phyloP scores from a whole-genome alignment of 53 echinoderm and acorn worm genomes.

The Holothuria leucospilota region DNA sequence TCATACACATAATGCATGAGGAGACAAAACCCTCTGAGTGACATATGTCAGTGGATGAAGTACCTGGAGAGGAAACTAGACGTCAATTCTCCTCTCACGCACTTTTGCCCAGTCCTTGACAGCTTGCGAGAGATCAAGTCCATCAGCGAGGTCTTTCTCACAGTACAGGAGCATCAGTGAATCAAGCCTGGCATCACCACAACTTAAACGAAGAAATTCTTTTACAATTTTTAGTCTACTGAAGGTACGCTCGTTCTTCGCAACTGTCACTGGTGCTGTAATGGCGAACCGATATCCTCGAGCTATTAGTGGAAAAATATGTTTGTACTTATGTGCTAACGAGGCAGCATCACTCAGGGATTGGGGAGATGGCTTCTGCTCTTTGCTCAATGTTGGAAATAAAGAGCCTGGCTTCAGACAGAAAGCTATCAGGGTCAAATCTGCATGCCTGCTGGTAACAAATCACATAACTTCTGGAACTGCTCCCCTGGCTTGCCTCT shows the following conservation, averaged over 20 bases:
- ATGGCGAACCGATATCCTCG: neutral
- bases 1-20: too few species aligned
- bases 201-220: neutral
- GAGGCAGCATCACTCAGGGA: slow-evolving; percentile 2
- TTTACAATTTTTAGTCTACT: neutral
- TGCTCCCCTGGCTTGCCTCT: neutral
- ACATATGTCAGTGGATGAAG: too few species aligned
- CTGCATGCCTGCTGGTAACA: slow-evolving; percentile 7
- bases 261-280: slow-evolving; percentile 13
- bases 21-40: too few species aligned
- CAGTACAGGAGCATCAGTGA: too few species aligned
- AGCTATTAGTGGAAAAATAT: neutral
- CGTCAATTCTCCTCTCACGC: too few species aligned
- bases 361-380: neutral
- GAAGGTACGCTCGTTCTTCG: slow-evolving; percentile 6
- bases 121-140: too few species aligned
- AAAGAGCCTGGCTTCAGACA: neutral
- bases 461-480: slow-evolving; percentile 1
- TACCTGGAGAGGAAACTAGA: too few species aligned
- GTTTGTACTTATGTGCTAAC: neutral
- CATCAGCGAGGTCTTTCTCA: too few species aligned
- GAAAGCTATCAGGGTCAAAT: slow-evolving; percentile 11
- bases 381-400: slow-evolving; percentile 4
- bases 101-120: too few species aligned
- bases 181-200: neutral